Conservation (phyloP, 2,888 invertebrate genomes). For the Stictocephala bisonia region DNA sequence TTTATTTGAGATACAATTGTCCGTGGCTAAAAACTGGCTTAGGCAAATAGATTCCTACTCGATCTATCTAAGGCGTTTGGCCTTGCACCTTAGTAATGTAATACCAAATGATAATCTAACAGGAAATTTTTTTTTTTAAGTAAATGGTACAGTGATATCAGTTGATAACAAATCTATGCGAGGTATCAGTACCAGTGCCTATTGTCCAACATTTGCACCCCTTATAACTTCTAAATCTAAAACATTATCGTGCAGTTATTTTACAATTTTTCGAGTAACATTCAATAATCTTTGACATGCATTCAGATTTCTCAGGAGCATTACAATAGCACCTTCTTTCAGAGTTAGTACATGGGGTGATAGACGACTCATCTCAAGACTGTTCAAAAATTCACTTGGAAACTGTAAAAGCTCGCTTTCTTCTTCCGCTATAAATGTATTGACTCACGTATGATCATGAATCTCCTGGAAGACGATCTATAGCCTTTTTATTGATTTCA, state of each 20-base stretch:
- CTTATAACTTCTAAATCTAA: conserved; percentile 34
- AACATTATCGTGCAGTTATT: conserved; percentile 24
- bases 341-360: conserved; percentile 19
- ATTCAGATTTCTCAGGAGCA: conserved; percentile 20
- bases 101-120: no score
- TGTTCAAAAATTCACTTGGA: conserved; percentile 15
- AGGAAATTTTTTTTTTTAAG: no score
- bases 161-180: no score
- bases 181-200: no score
- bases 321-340: conserved; percentile 26
- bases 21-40: no score
- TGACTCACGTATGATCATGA: not conserved
- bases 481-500: conserved; percentile 1
- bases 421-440: conserved; percentile 13
- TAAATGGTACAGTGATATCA: no score
- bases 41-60: no score
- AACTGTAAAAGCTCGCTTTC: conserved; percentile 3
- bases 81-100: no score
- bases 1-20: no score
- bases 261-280: conserved; percentile 10
- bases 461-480: not conserved
- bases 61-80: no score
- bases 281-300: not conserved
- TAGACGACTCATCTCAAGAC: conserved; percentile 10
- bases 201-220: conserved; percentile 10